Percentiles rank a stretch among this genome's conserved stretches.
These are phyloP conservation scores for Ectemnius continuus DNA, from an alignment of 2,888 invertebrate species.

Conservation along the genomic window DNA sequence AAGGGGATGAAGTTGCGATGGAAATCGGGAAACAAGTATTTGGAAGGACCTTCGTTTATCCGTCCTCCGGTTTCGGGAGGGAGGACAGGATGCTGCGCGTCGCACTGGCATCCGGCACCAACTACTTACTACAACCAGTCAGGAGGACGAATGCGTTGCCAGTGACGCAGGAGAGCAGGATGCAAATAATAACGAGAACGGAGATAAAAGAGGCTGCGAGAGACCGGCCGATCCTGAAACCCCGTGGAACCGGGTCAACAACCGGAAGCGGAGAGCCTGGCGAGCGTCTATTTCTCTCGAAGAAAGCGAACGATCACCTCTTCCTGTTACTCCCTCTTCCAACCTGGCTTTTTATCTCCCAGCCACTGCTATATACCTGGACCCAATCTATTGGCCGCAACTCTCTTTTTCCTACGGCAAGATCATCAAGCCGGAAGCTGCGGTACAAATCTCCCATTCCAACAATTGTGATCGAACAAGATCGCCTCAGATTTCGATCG, in stretches of 20 bases:
- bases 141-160: not conserved
- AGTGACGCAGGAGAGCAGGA: slow-evolving; percentile 22
- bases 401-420: no score
- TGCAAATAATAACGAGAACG: slow-evolving; percentile 50
- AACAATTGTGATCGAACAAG: no score
- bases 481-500: no score
- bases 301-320: slow-evolving; percentile 6
- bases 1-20: not conserved
- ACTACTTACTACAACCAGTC: no score
- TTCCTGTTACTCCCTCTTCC: slow-evolving; percentile 34
- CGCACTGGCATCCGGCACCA: not conserved
- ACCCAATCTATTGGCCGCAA: no score
- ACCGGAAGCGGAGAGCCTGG: slow-evolving; percentile 57
- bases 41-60: no score
- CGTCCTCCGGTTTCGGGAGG: no score
- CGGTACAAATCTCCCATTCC: no score
- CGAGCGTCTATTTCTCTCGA: slow-evolving; percentile 27
- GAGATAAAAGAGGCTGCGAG: slow-evolving; percentile 43
- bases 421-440: no score
- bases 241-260: slow-evolving; percentile 62
- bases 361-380: no score
- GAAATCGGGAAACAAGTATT: not conserved
- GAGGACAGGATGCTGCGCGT: not conserved
- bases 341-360: slow-evolving; percentile 1
- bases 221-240: slow-evolving; percentile 56